Percentiles rank a stretch among this genome's conserved stretches.
Evolutionary conservation across 2,888 invertebrate species (phyloP).

Genomic region (Priocnemis perturbator): DNA sequence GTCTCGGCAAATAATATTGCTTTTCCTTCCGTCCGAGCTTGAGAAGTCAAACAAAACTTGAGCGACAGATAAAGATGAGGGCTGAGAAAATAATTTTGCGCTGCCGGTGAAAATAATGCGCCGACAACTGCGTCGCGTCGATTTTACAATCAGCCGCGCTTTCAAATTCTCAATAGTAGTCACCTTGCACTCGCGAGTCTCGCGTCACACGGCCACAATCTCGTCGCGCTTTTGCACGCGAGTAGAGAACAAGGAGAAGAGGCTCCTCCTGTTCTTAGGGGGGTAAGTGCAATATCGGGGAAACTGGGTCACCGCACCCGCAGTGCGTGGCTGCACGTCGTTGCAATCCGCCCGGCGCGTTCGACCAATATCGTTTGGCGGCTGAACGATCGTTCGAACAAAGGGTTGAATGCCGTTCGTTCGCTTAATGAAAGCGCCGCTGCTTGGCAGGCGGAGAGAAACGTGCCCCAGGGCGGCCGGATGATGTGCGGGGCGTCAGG

Average conservation of each 20-base stretch:
- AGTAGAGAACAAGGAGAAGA: constrained; percentile 9
- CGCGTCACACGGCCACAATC: neutral
- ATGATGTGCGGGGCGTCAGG: neutral
- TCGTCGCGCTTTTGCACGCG: neutral
- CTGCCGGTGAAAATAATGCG: no score
- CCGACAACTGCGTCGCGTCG: no score
- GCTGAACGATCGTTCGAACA: constrained; percentile 32
- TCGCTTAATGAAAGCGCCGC: constrained; percentile 34
- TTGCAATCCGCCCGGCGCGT: constrained; percentile 30
- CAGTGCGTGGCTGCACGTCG: constrained; percentile 36
- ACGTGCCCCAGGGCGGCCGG: no score
- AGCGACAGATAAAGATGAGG: no score
- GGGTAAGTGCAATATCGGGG: constrained; percentile 6
- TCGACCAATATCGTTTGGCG: constrained; percentile 35
- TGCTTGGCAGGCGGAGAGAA: neutral
- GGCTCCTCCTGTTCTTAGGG: no score
- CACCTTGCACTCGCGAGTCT: constrained; percentile 14
- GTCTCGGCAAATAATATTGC: no score
- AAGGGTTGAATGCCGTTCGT: constrained; percentile 28
- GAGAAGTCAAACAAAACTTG: no score
- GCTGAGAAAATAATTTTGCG: no score
- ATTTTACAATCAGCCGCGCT: no score
- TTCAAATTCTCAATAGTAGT: no score
- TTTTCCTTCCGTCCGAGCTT: no score
- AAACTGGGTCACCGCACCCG: constrained; percentile 49